These are phyloP conservation scores for Tetrax tetrax DNA, from an alignment of 2,113 vertebrate genomes.

Conservation along the genomic window DNA sequence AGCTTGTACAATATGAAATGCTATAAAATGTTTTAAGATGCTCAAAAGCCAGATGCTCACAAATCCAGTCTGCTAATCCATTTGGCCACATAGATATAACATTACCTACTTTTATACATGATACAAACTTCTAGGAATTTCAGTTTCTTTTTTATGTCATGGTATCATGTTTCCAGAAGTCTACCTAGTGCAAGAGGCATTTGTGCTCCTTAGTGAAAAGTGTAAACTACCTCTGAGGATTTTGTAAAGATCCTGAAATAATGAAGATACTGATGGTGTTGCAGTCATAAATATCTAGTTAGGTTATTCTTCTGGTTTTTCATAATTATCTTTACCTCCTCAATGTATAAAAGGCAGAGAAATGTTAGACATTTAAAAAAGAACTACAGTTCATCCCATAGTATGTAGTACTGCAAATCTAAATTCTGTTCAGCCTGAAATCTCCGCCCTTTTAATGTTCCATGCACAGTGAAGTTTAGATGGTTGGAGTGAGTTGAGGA, in stretches of 20 bases:
- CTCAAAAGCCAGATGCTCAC: not conserved
- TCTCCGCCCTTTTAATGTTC: not conserved
- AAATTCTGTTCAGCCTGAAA: not conserved
- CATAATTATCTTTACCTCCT: not conserved
- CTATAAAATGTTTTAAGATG: not conserved
- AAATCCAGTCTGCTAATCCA: not conserved
- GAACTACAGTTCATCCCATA: not conserved
- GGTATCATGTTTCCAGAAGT: not conserved
- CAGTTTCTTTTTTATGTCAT: not conserved
- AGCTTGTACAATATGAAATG: not conserved
- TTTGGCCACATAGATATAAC: not conserved
- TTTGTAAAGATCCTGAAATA: not conserved
- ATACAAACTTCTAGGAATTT: not conserved
- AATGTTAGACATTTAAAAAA: not conserved
- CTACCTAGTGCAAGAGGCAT: not conserved
- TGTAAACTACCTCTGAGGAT: not conserved
- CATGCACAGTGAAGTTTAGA: not conserved
- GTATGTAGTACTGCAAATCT: not conserved
- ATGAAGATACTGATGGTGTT: not conserved
- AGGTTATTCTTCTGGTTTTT: not conserved
- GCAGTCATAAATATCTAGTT: not conserved
- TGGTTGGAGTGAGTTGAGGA: not conserved
- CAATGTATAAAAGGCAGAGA: not conserved
- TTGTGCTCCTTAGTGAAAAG: not conserved
- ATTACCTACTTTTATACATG: not conserved